Conservation (phyloP, 2,888 invertebrate species). For the Drosophila trichaetosa region DNA sequence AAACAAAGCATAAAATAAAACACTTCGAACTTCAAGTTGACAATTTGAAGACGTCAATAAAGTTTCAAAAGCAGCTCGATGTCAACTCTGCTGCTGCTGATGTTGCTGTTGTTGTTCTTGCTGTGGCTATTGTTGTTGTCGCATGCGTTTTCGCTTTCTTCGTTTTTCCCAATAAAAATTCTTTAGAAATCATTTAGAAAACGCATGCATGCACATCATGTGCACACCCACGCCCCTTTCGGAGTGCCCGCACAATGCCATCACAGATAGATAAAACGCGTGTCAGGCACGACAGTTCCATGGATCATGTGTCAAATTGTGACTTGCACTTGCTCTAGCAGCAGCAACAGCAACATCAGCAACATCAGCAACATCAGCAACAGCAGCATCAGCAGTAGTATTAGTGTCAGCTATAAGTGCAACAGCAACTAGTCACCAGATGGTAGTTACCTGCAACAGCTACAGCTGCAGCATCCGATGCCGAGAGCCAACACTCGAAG, state of each 20-base stretch:
- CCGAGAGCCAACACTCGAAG: conserved; percentile 21
- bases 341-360: conserved; percentile 10
- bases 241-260: conserved; percentile 22
- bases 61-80: conserved; percentile 64
- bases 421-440: conserved; percentile 47
- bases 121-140: conserved; percentile 29
- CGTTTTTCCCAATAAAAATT: conserved; percentile 75
- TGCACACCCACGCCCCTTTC: conserved; percentile 54
- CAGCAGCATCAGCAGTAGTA: conserved; percentile 19
- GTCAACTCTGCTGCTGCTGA: conserved; percentile 36
- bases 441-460: conserved; percentile 31
- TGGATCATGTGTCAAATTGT: conserved; percentile 80
- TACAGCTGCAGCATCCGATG: conserved; percentile 20
- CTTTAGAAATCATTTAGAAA: conserved; percentile 72
- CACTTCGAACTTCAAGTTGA: conserved; percentile 74
- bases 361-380: conserved; percentile 16
- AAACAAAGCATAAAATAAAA: conserved; percentile 79
- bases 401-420: conserved; percentile 34
- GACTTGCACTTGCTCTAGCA: conserved; percentile 66
- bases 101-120: conserved; percentile 14
- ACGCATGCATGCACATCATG: conserved; percentile 76
- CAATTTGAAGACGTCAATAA: conserved; percentile 79
- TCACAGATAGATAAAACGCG: conserved; percentile 72
- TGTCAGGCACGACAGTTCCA: conserved; percentile 75
- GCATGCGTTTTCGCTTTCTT: conserved; percentile 56